phyloP scores from a whole-genome alignment of 1,140 invertebrate genomes.

The Ceratina japonica region DNA sequence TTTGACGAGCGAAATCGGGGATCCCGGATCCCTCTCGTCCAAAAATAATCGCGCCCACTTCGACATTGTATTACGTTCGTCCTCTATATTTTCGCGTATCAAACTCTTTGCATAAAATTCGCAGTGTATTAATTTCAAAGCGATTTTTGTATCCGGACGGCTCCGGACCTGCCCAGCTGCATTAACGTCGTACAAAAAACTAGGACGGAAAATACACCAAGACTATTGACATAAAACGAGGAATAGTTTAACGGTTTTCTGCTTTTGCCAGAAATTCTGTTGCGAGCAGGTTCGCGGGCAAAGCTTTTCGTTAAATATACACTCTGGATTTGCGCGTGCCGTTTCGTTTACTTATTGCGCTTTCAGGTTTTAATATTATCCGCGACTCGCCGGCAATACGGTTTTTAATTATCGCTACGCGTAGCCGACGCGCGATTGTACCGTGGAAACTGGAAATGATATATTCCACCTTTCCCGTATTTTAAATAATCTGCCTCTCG shows the following conservation, averaged over 20 bases:
- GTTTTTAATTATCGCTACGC: constrained; percentile 27
- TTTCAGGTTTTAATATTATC: constrained; percentile 23
- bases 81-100: no score
- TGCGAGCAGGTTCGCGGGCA: neutral
- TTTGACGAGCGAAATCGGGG: no score
- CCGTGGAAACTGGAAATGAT: constrained; percentile 10
- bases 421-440: constrained; percentile 23
- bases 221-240: no score
- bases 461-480: neutral
- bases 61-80: no score
- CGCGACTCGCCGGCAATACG: neutral
- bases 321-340: neutral
- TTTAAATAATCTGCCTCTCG: neutral
- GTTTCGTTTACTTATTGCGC: constrained; percentile 11
- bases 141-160: no score
- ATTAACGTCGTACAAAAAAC: no score
- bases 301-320: constrained; percentile 12
- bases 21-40: no score
- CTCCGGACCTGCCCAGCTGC: no score
- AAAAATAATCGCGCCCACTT: no score
- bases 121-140: no score
- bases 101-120: no score
- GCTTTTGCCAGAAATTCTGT: neutral
- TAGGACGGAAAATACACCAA: no score
- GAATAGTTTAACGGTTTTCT: neutral